Evolutionary conservation across 1,140 invertebrate species (phyloP).

Genomic region (Neotoxoptera formosana): DNA sequence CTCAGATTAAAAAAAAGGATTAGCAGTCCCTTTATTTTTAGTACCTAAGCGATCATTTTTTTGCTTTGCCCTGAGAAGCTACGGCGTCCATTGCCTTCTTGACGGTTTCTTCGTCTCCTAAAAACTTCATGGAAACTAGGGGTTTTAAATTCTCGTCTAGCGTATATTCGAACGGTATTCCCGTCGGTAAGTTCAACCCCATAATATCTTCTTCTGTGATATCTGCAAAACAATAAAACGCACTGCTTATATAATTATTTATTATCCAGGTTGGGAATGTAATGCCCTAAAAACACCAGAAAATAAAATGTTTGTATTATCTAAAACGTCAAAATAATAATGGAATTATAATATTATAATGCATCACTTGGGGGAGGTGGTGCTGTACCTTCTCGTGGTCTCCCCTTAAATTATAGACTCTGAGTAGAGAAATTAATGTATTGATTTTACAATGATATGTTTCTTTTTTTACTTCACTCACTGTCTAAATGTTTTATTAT

Average conservation of each 20-base stretch:
- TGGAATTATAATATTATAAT: too few species aligned
- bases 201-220: slow-evolving; percentile 89
- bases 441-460: too few species aligned
- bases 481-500: slow-evolving; percentile 95
- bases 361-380: too few species aligned
- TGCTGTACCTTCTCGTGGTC: too few species aligned
- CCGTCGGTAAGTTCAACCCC: slow-evolving; percentile 93
- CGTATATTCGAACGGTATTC: slow-evolving; percentile 95
- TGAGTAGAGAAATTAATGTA: too few species aligned
- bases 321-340: not conserved
- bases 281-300: not conserved
- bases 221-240: slow-evolving; percentile 64
- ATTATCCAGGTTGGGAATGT: not conserved
- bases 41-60: slow-evolving; percentile 76
- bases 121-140: slow-evolving; percentile 89
- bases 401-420: too few species aligned
- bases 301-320: not conserved
- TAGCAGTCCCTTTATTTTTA: too few species aligned
- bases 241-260: not conserved
- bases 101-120: slow-evolving; percentile 92
- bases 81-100: slow-evolving; percentile 93
- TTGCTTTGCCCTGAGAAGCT: slow-evolving; percentile 91
- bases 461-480: slow-evolving; percentile 66
- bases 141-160: slow-evolving; percentile 90
- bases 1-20: too few species aligned